phyloP scores from a whole-genome alignment of 2,113 vertebrate genomes.

The Danio rerio region GRCz12tu NC_133191.1:16544001-16544500 shows the following conservation, averaged over 20 bases:
- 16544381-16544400: slow-evolving; percentile 36
- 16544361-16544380: slow-evolving; percentile 71
- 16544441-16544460: no score
- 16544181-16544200: slow-evolving; percentile 19
- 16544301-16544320: slow-evolving; percentile 78
- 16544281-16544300: slow-evolving; percentile 81
- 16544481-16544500: neutral
- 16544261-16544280: slow-evolving; percentile 51
- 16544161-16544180: slow-evolving; percentile 27
- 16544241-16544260: slow-evolving; percentile 26
- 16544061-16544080: slow-evolving; percentile 72
- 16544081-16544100: slow-evolving; percentile 70
- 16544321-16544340: slow-evolving; percentile 75
- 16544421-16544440: neutral
- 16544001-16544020: slow-evolving; percentile 15
- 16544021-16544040: neutral
- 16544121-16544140: slow-evolving; percentile 64
- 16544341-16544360: slow-evolving; percentile 48
- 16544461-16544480: no score
- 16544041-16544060: neutral
- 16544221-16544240: neutral
- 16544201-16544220: slow-evolving; percentile 38
- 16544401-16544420: neutral
- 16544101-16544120: slow-evolving; percentile 80
- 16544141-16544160: slow-evolving; percentile 68